phyloP scores from a whole-genome alignment of 2,797 vertebrate genomes.

The Antrozous pallidus region DNA sequence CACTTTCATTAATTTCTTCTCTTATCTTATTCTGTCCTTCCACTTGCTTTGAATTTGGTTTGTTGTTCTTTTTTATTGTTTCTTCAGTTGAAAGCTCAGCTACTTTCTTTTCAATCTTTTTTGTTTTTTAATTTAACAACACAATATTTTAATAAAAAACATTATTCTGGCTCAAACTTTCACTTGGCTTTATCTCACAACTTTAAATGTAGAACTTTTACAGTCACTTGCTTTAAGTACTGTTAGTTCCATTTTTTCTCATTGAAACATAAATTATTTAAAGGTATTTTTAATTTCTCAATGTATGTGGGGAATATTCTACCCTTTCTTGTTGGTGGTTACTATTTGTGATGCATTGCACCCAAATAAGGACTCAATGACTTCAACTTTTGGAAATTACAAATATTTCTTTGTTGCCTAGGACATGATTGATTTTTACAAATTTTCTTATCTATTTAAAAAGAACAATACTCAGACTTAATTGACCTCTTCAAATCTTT shows the following conservation, averaged over 20 bases:
- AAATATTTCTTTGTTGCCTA: background rate
- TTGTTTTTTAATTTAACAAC: conserved; percentile 53
- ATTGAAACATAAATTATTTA: background rate
- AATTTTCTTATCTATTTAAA: background rate
- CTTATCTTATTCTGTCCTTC: background rate
- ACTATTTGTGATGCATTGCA: background rate
- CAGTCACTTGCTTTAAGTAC: background rate
- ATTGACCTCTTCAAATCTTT: background rate
- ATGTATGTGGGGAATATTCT: background rate
- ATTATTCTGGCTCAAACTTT: background rate
- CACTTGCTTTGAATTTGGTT: background rate
- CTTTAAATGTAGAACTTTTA: background rate
- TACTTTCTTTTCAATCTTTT: conserved; percentile 10
- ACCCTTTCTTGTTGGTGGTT: background rate
- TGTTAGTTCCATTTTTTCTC: conserved; percentile 13
- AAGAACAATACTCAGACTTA: background rate
- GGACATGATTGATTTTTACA: background rate
- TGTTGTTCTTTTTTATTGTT: conserved; percentile 1
- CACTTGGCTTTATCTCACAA: background rate
- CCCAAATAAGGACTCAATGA: background rate
- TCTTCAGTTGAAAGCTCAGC: background rate
- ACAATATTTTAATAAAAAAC: too few relatives aligned
- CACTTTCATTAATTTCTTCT: conserved; percentile 28
- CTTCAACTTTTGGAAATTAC: background rate
- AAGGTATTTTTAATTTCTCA: background rate